Evolutionary conservation across 30 jellyfish, hydroid and myxozoan genomes (phyloP).

Genomic region (Hydractinia echinata): DNA sequence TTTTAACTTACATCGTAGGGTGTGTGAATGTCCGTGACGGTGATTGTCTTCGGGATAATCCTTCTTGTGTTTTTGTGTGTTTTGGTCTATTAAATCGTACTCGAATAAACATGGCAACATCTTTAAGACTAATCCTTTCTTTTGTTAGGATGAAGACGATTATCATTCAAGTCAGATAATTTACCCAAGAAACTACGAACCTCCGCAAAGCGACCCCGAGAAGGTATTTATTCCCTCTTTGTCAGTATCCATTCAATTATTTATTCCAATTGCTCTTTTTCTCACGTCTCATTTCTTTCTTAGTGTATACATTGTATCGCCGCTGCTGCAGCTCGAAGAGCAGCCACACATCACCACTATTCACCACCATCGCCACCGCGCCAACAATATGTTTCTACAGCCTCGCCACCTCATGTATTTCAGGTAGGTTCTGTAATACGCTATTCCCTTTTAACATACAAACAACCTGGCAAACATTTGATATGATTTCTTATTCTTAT

Average conservation of each 20-base stretch:
- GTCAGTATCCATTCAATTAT: neutral
- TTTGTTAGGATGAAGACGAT: constrained; percentile 25
- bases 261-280: neutral
- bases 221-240: neutral
- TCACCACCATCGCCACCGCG: constrained; percentile 16
- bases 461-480: too few species aligned
- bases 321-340: constrained; percentile 82
- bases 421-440: neutral
- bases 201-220: constrained; percentile 36
- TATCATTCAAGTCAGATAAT: constrained; percentile 33
- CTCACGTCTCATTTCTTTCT: neutral
- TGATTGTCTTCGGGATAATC: neutral
- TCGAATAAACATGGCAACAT: too few species aligned
- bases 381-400: neutral
- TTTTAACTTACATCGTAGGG: neutral
- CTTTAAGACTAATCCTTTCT: neutral
- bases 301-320: constrained; percentile 92
- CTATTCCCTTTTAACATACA: neutral
- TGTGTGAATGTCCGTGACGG: constrained; percentile 3
- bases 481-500: neutral
- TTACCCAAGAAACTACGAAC: constrained; percentile 44
- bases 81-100: neutral
- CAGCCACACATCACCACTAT: constrained; percentile 24
- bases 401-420: constrained; percentile 17
- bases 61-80: neutral